These are phyloP conservation scores for Euthynnus affinis DNA, from an alignment of 2,797 vertebrate genomes.

Conservation along the genomic window DNA sequence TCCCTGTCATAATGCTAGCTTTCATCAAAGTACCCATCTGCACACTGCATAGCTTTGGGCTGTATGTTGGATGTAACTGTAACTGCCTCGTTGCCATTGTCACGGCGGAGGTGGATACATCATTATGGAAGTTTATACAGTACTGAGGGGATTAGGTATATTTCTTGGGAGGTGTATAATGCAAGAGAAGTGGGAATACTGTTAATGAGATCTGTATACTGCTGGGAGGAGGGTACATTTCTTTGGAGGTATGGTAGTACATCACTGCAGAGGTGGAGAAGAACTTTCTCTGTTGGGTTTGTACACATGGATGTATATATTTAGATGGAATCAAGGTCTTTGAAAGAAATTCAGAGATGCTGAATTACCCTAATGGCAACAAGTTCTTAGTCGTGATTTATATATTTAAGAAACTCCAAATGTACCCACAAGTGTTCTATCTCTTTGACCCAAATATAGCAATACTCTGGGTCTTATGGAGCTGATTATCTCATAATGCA, in stretches of 20 bases:
- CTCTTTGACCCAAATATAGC: too few relatives aligned
- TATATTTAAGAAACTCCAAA: slow-evolving; percentile 12
- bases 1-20: slow-evolving; percentile 61
- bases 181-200: slow-evolving; percentile 35
- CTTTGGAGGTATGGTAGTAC: slow-evolving; percentile 11
- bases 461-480: too few relatives aligned
- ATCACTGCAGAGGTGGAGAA: neutral
- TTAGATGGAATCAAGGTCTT: slow-evolving; percentile 7
- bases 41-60: slow-evolving; percentile 37
- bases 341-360: slow-evolving; percentile 9
- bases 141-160: slow-evolving; percentile 29
- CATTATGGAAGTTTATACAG: slow-evolving; percentile 30
- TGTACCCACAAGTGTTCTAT: too few relatives aligned
- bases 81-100: slow-evolving; percentile 40
- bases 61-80: slow-evolving; percentile 49
- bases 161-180: slow-evolving; percentile 45
- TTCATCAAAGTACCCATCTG: slow-evolving; percentile 80
- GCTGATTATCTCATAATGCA: neutral
- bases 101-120: slow-evolving; percentile 22
- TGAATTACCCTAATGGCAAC: slow-evolving; percentile 23
- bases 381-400: neutral
- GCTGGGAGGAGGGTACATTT: slow-evolving; percentile 12
- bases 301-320: slow-evolving; percentile 4
- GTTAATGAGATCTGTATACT: slow-evolving; percentile 44
- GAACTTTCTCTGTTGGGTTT: slow-evolving; percentile 6